Evolutionary conservation across 2,888 invertebrate genomes (phyloP).

Genomic region (Doris montereyensis): DNA sequence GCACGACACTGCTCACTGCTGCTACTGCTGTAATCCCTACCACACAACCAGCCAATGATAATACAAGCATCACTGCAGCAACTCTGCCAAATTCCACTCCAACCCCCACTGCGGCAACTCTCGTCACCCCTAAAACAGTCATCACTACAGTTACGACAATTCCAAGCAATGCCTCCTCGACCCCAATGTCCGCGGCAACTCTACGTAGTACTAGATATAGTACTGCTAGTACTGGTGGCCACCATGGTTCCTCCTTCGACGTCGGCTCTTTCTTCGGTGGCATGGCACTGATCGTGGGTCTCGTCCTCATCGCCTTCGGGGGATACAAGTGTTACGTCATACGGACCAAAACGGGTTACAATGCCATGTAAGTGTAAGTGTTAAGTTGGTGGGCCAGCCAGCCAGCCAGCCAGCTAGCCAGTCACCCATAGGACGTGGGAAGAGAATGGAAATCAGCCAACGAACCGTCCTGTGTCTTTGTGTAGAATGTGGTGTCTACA

Average conservation of each 20-base stretch:
- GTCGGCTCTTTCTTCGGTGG: constrained; percentile 34
- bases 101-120: not conserved
- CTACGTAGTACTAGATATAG: not conserved
- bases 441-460: no score
- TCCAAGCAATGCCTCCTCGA: no score
- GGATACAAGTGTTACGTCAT: constrained; percentile 7
- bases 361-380: constrained; percentile 28
- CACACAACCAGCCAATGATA: no score
- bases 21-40: no score
- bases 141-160: not conserved
- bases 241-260: constrained; percentile 13
- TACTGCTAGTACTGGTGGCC: not conserved
- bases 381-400: no score
- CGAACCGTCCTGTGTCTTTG: no score
- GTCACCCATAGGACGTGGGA: no score
- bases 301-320: not conserved
- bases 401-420: no score
- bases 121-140: not conserved
- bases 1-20: no score
- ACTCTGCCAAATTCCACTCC: not conserved
- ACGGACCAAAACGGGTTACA: constrained; percentile 11
- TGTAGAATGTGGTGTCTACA: no score
- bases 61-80: not conserved
- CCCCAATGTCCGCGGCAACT: not conserved
- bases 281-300: constrained; percentile 5